These are phyloP conservation scores for Calypte anna DNA, from an alignment of 2,113 vertebrate genomes.

Conservation along the genomic window DNA sequence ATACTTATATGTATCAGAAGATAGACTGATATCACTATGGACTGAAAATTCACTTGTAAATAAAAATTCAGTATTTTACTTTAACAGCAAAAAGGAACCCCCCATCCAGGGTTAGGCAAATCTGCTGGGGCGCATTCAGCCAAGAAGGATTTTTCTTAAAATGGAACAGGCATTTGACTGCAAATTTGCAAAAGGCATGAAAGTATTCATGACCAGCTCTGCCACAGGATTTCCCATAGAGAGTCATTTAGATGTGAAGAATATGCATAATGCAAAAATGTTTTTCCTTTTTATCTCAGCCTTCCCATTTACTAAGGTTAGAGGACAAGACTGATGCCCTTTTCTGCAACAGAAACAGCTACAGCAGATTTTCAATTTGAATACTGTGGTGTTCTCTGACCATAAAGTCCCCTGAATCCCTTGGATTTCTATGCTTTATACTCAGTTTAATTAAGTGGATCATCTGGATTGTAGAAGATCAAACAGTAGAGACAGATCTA, in stretches of 20 bases:
- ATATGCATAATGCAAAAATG: not conserved
- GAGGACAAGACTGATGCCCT: not conserved
- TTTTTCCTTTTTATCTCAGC: not conserved
- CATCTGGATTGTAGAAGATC: not conserved
- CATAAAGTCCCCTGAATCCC: not conserved
- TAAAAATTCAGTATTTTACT: not conserved
- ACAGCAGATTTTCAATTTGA: not conserved
- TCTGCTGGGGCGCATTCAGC: not conserved
- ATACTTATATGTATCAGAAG: not conserved
- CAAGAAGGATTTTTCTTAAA: slow-evolving; percentile 8
- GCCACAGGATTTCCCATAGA: not conserved
- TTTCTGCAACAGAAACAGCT: not conserved
- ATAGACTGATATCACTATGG: not conserved
- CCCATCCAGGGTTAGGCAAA: not conserved
- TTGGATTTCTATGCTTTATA: not conserved
- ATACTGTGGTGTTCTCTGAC: not conserved
- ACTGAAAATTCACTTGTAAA: slow-evolving; percentile 1
- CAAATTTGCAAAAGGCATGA: not conserved
- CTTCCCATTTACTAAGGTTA: slow-evolving; percentile 3
- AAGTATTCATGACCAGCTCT: not conserved
- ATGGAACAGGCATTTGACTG: not conserved
- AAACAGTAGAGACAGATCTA: not conserved
- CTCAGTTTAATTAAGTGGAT: not conserved
- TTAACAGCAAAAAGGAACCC: not conserved
- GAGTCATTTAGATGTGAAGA: not conserved